Percentiles rank a stretch among this genome's conserved stretches.
Evolutionary conservation across 2,888 invertebrate genomes (phyloP).

Genomic region (Gisinianus flammeolus): DNA sequence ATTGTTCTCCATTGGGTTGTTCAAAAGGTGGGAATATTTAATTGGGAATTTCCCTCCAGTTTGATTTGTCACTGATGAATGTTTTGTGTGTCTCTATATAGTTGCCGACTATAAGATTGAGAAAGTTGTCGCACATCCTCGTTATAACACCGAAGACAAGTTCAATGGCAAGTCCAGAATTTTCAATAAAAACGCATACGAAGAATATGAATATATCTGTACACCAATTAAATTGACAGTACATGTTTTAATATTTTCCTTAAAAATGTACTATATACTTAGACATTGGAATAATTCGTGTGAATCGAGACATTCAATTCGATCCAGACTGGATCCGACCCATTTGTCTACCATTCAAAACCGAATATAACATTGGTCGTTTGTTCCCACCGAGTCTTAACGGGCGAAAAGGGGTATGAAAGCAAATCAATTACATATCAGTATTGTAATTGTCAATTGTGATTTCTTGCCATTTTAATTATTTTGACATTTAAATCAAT

Average conservation of each 20-base stretch:
- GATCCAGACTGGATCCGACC: conserved; percentile 48
- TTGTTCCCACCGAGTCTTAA: conserved; percentile 19
- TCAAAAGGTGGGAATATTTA: conserved; percentile 29
- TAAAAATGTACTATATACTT: no score
- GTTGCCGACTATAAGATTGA: conserved; percentile 64
- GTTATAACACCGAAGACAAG: conserved; percentile 63
- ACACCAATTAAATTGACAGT: no score
- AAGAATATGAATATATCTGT: no score
- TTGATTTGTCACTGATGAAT: no score
- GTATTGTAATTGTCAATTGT: no score
- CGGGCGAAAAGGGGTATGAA: conserved; percentile 61
- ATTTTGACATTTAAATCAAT: no score
- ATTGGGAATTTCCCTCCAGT: neutral
- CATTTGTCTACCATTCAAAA: conserved; percentile 58
- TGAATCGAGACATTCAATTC: conserved; percentile 64
- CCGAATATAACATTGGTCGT: conserved; percentile 48
- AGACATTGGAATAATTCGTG: conserved; percentile 66
- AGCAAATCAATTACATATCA: no score
- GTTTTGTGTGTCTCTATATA: no score
- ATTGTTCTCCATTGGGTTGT: conserved; percentile 46
- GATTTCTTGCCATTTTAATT: no score
- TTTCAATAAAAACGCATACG: no score
- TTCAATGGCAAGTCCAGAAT: no score
- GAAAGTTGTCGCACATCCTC: conserved; percentile 65
- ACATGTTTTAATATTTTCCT: no score